Conservation (phyloP, 2,888 invertebrate genomes). For the Ophraella communa region DNA sequence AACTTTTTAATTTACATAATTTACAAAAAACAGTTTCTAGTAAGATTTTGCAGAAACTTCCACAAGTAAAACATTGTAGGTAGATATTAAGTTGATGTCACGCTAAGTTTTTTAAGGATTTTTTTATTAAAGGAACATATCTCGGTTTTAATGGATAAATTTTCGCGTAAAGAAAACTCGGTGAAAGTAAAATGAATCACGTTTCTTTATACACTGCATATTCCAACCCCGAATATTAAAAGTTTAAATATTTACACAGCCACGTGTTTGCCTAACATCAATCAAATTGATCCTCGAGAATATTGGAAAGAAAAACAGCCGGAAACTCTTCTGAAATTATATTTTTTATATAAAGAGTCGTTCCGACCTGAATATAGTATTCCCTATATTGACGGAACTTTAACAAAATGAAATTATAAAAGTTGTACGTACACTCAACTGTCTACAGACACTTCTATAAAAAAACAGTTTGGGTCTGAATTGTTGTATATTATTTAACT, state of each 20-base stretch:
- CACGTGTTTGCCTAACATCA: slow-evolving; percentile 35
- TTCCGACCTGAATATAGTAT: slow-evolving; percentile 12
- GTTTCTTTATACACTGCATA: slow-evolving; percentile 25
- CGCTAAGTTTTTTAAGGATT: no score
- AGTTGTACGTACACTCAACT: slow-evolving; percentile 8
- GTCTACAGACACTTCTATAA: background rate
- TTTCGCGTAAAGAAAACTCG: background rate
- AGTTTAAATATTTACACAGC: slow-evolving; percentile 36
- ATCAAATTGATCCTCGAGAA: slow-evolving; percentile 31
- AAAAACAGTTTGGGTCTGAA: background rate
- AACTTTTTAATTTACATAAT: no score
- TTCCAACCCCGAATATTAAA: slow-evolving; percentile 29
- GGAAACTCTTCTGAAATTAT: slow-evolving; percentile 17
- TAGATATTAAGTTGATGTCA: no score
- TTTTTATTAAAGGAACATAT: background rate
- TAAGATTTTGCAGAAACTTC: no score
- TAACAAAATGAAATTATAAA: slow-evolving; percentile 12
- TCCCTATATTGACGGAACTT: slow-evolving; percentile 2
- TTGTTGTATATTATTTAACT: no score
- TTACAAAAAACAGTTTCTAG: no score
- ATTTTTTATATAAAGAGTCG: slow-evolving; percentile 12
- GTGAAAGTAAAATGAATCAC: slow-evolving; percentile 22
- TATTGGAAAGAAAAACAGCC: slow-evolving; percentile 30
- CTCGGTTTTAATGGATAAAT: background rate
- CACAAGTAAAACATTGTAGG: no score